Evolutionary conservation across 1,140 invertebrate species (phyloP).

Genomic region (Eriosoma lanigerum): DNA sequence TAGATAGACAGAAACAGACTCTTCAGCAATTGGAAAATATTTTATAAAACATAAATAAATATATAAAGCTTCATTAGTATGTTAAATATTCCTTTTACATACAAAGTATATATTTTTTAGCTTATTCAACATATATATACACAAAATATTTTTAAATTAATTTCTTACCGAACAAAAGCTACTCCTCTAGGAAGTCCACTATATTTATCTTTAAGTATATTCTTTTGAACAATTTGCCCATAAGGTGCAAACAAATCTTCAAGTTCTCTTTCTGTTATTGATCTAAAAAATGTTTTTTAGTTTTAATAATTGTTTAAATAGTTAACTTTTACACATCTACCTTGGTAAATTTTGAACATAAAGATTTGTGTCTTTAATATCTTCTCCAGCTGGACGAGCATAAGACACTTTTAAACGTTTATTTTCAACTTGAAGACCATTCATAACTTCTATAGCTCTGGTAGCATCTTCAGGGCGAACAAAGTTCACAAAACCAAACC

Average conservation of each 20-base stretch:
- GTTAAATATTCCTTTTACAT: too few species aligned
- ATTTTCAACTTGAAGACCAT: constrained; percentile 84
- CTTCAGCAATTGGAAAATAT: too few species aligned
- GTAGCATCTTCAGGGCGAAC: constrained; percentile 79
- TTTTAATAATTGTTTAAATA: background rate
- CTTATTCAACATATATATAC: background rate
- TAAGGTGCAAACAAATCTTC: constrained; percentile 82
- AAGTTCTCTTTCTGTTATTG: constrained; percentile 78
- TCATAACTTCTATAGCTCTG: constrained; percentile 81
- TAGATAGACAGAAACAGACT: too few species aligned
- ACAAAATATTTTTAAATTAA: too few species aligned
- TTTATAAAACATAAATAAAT: too few species aligned
- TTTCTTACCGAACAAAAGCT: constrained; percentile 83
- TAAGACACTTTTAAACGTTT: constrained; percentile 84
- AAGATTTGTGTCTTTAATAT: constrained; percentile 92
- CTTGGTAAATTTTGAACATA: constrained; percentile 91
- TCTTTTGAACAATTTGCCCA: constrained; percentile 86
- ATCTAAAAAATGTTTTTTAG: constrained; percentile 58
- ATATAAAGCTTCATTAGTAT: too few species aligned
- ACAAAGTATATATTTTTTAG: too few species aligned
- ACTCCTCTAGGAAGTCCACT: constrained; percentile 83
- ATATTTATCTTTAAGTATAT: constrained; percentile 83
- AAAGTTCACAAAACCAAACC: constrained; percentile 95
- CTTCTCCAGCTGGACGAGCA: constrained; percentile 85
- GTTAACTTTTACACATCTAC: constrained; percentile 55